Evolutionary conservation across 53 echinoderm and acorn worm species (phyloP), one percentile per base, ranked within the genome.

Genomic region (Luidia sarsii): DNA sequence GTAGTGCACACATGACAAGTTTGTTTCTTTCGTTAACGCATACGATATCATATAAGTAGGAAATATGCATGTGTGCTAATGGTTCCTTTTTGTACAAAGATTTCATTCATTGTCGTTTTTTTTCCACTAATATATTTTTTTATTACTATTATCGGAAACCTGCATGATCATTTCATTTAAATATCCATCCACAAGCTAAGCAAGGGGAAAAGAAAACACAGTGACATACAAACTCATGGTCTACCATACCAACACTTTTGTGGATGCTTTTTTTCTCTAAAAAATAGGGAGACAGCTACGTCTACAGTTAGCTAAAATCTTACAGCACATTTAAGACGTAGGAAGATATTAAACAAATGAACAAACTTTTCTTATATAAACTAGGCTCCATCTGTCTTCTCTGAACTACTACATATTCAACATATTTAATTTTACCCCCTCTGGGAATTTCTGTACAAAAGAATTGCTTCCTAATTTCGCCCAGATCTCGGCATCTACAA

Each of bases 11-110:
- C 90, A 90, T 93, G 84, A 83, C 87, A 83, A 89, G 84, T 79
- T 13, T 13, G 63, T 63, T 33, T 4, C 43, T 45, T 45, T 41
- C 7, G 31, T 41, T 67, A 83, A 93, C 80, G 87, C 87, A 67
- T 93, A 90, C 74, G 72, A 84, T 93, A 72, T 72, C 36, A 86
- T 90, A 87, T 93, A 93, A 93, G 93, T 93, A 93, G 87, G 93
- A 93, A 93, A 93, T 93, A 87, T 55, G 80, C 86, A 57, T 86
- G 60, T 73, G 82, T 87, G 87, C 84, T 80, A 60, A 66, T 83
- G 61, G 62, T 89, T 80, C 83, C 64, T 93, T 70, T 93, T 87
- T 93, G 77, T 93, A 93, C 93, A 93, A 72, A 87, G 83, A 92
- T 87, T 93, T 89, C 74, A 84, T 93, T 89, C 74, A 90, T 88